A percentile compares a stretch with the other conserved stretches of the same genome.
phyloP scores from a whole-genome alignment of 1,140 invertebrate genomes.

The Drosophila erecta region DNA sequence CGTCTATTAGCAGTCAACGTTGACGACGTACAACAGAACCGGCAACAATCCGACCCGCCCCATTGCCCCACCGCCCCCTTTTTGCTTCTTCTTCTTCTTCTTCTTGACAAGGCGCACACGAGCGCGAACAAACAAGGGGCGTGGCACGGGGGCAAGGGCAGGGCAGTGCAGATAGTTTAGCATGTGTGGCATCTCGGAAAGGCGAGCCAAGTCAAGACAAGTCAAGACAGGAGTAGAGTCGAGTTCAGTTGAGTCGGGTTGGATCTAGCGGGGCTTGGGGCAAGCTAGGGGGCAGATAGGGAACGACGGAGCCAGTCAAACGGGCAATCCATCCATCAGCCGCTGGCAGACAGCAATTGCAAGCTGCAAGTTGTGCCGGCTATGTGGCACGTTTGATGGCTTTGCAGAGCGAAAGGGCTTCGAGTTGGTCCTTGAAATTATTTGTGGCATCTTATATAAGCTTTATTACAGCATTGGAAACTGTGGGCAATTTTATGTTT shows the following conservation, averaged over 20 bases:
- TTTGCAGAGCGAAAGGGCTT: not conserved
- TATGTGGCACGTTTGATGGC: constrained; percentile 40
- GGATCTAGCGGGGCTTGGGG: constrained; percentile 21
- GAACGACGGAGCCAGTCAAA: constrained; percentile 62
- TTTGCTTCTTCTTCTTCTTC: not conserved
- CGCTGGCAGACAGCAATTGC: constrained; percentile 76
- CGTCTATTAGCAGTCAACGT: constrained; percentile 80
- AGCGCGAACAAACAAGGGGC: constrained; percentile 77
- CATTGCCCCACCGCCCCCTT: not conserved
- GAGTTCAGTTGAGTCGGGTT: constrained; percentile 30
- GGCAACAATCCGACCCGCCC: constrained; percentile 26
- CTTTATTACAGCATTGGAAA: too few relatives aligned
- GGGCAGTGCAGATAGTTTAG: constrained; percentile 65
- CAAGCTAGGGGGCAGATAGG: constrained; percentile 16
- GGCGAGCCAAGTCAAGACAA: constrained; percentile 38
- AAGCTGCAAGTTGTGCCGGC: constrained; percentile 59
- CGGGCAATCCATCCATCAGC: constrained; percentile 81
- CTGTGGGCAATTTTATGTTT: too few relatives aligned
- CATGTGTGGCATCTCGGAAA: constrained; percentile 72
- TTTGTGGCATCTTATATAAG: not conserved
- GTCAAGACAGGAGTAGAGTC: constrained; percentile 17
- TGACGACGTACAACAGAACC: constrained; percentile 59
- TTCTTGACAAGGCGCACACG: constrained; percentile 67
- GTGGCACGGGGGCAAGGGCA: constrained; percentile 33
- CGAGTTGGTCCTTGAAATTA: not conserved